Conservation (phyloP, 2,113 vertebrate genomes). For the Callipepla californica region DNA sequence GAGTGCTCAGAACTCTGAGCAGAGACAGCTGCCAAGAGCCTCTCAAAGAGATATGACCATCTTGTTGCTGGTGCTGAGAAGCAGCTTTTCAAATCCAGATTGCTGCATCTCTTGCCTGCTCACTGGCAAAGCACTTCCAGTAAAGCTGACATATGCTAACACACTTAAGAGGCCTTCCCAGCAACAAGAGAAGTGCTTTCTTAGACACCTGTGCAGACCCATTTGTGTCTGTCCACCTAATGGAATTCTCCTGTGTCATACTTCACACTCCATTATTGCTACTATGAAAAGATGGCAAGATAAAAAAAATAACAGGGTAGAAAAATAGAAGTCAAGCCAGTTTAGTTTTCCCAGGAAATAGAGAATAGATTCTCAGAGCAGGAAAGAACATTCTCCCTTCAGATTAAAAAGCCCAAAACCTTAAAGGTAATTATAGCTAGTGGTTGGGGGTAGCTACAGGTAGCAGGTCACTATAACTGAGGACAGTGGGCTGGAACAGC, state of each 20-base stretch:
- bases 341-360: not conserved
- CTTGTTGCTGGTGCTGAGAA: not conserved
- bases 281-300: not conserved
- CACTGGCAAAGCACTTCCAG: not conserved
- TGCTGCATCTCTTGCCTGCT: not conserved
- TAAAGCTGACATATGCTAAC: not conserved
- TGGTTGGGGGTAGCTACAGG: not conserved
- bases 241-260: not conserved
- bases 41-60: not conserved
- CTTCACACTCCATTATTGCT: not conserved
- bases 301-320: not conserved
- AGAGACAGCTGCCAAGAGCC: not conserved
- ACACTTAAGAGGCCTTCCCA: not conserved
- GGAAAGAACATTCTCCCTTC: not conserved
- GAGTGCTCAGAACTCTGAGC: accelerated
- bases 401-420: not conserved
- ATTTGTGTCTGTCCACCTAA: not conserved
- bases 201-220: not conserved
- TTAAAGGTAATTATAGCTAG: not conserved
- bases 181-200: not conserved
- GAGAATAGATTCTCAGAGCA: not conserved
- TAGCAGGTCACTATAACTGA: not conserved
- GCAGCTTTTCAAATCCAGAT: not conserved
- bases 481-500: not conserved
- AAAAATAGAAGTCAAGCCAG: not conserved